These are phyloP conservation scores for Coleophora deauratella DNA, from an alignment of 2,888 invertebrate genomes.

Conservation along the genomic window DNA sequence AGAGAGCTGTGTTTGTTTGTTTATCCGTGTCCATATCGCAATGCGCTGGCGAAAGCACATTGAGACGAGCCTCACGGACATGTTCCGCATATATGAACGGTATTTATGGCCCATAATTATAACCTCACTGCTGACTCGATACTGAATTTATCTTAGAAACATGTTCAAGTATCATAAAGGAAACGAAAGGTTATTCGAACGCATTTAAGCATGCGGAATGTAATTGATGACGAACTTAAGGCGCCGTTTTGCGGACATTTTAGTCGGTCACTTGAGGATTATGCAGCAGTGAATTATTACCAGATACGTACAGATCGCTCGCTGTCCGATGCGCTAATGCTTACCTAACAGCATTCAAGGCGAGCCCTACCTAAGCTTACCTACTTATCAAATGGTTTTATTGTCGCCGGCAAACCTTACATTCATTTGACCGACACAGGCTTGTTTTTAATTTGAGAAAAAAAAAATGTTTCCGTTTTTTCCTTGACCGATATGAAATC, in stretches of 20 bases:
- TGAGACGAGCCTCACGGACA: conserved; percentile 22
- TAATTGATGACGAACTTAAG: conserved; percentile 23
- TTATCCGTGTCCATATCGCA: conserved; percentile 16
- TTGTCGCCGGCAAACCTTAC: neutral
- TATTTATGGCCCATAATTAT: conserved; percentile 51
- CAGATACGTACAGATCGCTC: conserved; percentile 28
- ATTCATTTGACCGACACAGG: neutral
- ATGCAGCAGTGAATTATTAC: conserved; percentile 17
- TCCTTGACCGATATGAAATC: conserved; percentile 67
- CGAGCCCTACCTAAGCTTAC: conserved; percentile 30
- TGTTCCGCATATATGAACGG: conserved; percentile 35
- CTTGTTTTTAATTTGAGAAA: conserved; percentile 18
- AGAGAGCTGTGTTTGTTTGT: conserved; percentile 8
- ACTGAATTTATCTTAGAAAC: conserved; percentile 32
- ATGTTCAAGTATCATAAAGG: conserved; percentile 26
- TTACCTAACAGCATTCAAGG: conserved; percentile 45
- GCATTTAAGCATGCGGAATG: conserved; percentile 12
- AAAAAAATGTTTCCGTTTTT: conserved; percentile 34
- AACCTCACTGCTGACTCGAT: conserved; percentile 30
- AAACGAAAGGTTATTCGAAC: conserved; percentile 18
- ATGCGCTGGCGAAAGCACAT: conserved; percentile 30
- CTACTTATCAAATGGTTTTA: conserved; percentile 17
- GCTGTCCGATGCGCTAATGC: conserved; percentile 24
- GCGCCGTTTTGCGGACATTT: conserved; percentile 14
- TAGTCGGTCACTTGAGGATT: conserved; percentile 19